Evolutionary conservation across 2,888 invertebrate genomes (phyloP).

Genomic region (Heteromurus nitidus): DNA sequence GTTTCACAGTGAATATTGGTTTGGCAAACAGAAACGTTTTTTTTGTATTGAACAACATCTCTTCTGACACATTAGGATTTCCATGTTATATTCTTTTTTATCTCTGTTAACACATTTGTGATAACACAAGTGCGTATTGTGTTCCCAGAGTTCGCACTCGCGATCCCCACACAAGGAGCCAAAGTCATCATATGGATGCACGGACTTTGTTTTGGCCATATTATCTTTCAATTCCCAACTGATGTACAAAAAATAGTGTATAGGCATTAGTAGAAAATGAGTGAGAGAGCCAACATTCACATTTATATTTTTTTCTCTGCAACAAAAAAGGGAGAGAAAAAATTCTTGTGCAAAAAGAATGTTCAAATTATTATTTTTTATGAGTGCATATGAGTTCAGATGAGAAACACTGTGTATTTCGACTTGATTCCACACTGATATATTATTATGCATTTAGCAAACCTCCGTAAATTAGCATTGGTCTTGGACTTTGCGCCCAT

Average conservation of each 20-base stretch:
- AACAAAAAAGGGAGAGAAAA: not conserved
- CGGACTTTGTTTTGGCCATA: too few species aligned
- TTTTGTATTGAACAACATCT: too few species aligned
- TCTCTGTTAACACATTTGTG: not conserved
- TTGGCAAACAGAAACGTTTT: too few species aligned
- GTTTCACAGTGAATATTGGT: too few species aligned
- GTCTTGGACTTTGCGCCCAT: slow-evolving; percentile 17
- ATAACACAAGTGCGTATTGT: slow-evolving; percentile 20
- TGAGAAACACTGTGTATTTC: not conserved
- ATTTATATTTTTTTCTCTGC: not conserved
- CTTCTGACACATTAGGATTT: too few species aligned
- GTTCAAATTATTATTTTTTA: not conserved
- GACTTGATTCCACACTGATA: not conserved
- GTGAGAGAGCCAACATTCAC: not conserved
- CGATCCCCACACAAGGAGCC: too few species aligned
- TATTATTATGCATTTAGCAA: not conserved
- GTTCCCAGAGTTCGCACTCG: too few species aligned
- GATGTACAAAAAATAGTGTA: too few species aligned
- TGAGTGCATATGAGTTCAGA: not conserved
- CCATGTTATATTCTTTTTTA: not conserved
- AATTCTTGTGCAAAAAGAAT: not conserved
- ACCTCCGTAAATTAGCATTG: slow-evolving; percentile 13
- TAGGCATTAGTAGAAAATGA: too few species aligned
- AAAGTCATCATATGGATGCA: too few species aligned
- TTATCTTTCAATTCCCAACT: too few species aligned